These are phyloP conservation scores for Lagria hirta DNA, from an alignment of 2,888 invertebrate genomes.

Conservation along the genomic window DNA sequence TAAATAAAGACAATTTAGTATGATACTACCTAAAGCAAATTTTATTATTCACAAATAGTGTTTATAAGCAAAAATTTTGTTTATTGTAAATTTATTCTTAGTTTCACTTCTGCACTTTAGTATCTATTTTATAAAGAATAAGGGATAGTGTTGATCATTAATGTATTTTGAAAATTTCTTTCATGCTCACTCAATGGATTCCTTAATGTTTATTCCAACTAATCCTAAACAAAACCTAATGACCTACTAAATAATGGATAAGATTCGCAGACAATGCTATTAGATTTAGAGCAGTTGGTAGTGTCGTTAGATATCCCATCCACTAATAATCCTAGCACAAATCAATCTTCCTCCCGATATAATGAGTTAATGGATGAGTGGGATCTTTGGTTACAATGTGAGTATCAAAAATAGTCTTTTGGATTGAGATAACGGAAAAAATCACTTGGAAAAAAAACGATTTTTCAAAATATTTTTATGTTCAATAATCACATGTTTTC, in stretches of 20 bases:
- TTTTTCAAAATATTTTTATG: no score
- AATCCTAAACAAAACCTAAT: conserved; percentile 40
- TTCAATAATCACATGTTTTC: no score
- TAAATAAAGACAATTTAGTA: no score
- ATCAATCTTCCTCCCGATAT: conserved; percentile 35
- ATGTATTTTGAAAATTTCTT: conserved; percentile 36
- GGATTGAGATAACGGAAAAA: background rate
- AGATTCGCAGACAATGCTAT: conserved; percentile 57
- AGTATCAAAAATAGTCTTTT: conserved; percentile 37
- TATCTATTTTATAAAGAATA: conserved; percentile 1
- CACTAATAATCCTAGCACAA: conserved; percentile 23
- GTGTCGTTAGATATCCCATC: conserved; percentile 46
- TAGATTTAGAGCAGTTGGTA: conserved; percentile 60
- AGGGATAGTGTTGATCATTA: conserved; percentile 25
- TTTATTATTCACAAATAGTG: no score
- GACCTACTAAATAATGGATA: conserved; percentile 32
- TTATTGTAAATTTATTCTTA: no score
- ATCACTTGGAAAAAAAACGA: no score
- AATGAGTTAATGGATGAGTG: conserved; percentile 45
- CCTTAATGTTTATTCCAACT: conserved; percentile 39
- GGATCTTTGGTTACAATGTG: conserved; percentile 51
- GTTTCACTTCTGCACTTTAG: background rate
- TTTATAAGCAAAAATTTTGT: no score
- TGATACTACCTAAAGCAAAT: no score
- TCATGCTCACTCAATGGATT: conserved; percentile 46